Base-by-base conservation (phyloP, 2,113 vertebrate genomes). In the Limanda limanda region DNA sequence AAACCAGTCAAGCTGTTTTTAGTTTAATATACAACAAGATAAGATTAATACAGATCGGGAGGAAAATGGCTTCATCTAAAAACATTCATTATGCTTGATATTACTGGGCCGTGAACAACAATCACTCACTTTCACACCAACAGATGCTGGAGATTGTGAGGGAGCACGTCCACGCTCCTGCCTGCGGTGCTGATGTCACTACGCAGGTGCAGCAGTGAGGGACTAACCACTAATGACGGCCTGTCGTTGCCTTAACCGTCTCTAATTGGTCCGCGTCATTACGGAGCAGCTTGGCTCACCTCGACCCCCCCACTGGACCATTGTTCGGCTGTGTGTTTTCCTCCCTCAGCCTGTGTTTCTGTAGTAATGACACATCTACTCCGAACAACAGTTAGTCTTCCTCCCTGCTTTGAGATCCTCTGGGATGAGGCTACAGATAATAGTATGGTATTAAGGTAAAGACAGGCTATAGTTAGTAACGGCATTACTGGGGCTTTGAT, bases 131-230 rank as follows among this genome's bases (percentile, higher is more conserved):
- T 24, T 11, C 65, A 56, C 8, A 37, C n/a, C 14, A 58, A 62
- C 21, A 51, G 59, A 73, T 47, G 47, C 77, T 40, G 60, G 23
- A 21, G 9, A 18, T 72, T 18, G 27, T 24, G 4, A 54, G 47
- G 54, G 45, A 82, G 42, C 21, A n/a, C 58, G 60, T 70, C 45
- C 71, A 56, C 45, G 56, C 56, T 11, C 47, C 47, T 17, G 51
- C 68, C 72, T 20, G 70, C 14, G 73, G 6, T 2, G 27, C 11
- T 89, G 85, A 91, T 82, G 84, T 86, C 79, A 88, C 42, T 45
- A 21, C 12, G 35, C 91, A 91, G 90, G 87, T 91, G 91, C 90
- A 85, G 74, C 75, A 64, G 70, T 3, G 51, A 76, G 58, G 74
- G 58, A 72, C 81, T 68, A 81, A 79, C 76, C 69, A 25, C 76